Conservation (phyloP, 1,140 invertebrate species). For the Ceratitis capitata region DNA sequence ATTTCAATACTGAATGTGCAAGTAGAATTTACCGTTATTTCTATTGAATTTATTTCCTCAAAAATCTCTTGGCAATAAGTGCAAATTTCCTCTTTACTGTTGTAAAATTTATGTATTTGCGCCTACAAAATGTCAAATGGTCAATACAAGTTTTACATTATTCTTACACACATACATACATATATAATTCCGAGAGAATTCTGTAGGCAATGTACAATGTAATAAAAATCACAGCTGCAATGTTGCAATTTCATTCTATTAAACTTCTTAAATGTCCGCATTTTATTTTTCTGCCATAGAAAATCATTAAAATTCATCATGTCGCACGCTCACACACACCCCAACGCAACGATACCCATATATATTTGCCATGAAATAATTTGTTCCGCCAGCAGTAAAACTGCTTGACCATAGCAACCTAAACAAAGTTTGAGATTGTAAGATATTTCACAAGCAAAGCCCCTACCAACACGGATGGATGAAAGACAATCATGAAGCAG, state of each 20-base stretch:
- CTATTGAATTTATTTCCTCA: neutral
- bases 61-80: too few species aligned
- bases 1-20: too few species aligned
- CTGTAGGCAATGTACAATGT: neutral
- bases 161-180: neutral
- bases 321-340: too few species aligned
- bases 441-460: neutral
- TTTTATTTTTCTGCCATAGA: neutral
- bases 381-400: neutral
- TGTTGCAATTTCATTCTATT: neutral
- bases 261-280: neutral
- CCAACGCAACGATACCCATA: too few species aligned
- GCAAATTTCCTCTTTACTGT: too few species aligned
- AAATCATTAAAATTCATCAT: conserved; percentile 5
- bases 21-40: neutral
- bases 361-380: neutral
- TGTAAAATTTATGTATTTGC: neutral
- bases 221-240: neutral
- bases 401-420: conserved; percentile 30
- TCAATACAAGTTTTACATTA: neutral
- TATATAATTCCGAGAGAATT: too few species aligned
- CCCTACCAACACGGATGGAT: neutral
- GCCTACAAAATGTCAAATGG: neutral
- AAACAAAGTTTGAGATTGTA: conserved; percentile 27
- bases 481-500: neutral